Conservation (phyloP, 2,888 invertebrate genomes). For the Brachyopa scutellaris region DNA sequence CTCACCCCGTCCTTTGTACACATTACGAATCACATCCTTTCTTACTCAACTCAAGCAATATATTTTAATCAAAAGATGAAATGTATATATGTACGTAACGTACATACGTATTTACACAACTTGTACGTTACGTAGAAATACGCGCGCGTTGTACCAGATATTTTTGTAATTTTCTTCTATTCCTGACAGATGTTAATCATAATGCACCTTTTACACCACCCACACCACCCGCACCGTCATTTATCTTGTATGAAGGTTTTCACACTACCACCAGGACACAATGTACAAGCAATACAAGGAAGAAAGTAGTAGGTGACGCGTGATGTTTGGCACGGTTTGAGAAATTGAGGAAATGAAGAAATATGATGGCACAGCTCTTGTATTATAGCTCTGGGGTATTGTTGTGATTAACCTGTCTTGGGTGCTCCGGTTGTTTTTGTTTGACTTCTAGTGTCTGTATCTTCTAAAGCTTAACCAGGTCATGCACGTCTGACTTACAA, state of each 20-base stretch:
- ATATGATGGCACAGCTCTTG: conserved; percentile 38
- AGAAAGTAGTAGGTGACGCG: conserved; percentile 39
- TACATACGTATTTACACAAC: not conserved
- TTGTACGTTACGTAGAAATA: too few relatives aligned
- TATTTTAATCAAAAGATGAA: conserved; percentile 71
- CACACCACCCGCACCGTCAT: not conserved
- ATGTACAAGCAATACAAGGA: not conserved
- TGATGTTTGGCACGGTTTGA: conserved; percentile 63
- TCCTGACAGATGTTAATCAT: conserved; percentile 67
- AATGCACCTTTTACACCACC: conserved; percentile 52
- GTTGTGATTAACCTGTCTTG: conserved; percentile 24
- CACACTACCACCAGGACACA: too few relatives aligned
- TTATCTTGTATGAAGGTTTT: not conserved
- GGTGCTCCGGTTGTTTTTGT: not conserved
- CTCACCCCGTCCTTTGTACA: not conserved
- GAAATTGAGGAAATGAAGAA: conserved; percentile 65
- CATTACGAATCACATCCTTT: conserved; percentile 61
- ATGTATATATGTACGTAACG: conserved; percentile 46
- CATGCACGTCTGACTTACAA: conserved; percentile 4
- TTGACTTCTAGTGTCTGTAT: not conserved
- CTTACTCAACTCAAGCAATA: conserved; percentile 67
- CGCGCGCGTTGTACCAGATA: conserved; percentile 5
- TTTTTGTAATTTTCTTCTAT: conserved; percentile 63
- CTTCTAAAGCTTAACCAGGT: not conserved
- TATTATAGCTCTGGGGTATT: conserved; percentile 19